phyloP scores from a whole-genome alignment of 2,797 vertebrate genomes.

The Poecilia picta region DNA sequence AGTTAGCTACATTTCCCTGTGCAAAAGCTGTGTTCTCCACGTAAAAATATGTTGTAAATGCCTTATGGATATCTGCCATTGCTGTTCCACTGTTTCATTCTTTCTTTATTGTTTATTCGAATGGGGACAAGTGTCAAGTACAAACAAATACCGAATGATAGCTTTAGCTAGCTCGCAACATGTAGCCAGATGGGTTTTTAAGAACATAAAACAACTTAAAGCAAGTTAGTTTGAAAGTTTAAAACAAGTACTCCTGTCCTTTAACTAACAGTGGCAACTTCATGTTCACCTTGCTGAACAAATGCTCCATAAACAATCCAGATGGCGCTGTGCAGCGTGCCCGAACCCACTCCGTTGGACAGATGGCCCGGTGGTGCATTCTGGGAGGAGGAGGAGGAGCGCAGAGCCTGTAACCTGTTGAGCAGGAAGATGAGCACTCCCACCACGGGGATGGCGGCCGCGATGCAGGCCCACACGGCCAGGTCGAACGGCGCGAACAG shows the following conservation, averaged over 20 bases:
- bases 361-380: constrained; percentile 44
- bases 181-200: too few species aligned
- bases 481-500: constrained; percentile 95
- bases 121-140: too few species aligned
- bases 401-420: constrained; percentile 90
- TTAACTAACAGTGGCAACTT: neutral
- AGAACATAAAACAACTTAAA: too few species aligned
- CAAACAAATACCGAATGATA: too few species aligned
- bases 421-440: constrained; percentile 94
- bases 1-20: neutral
- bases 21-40: neutral
- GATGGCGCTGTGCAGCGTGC: constrained; percentile 92
- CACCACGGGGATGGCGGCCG: constrained; percentile 91
- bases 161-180: too few species aligned
- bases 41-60: neutral
- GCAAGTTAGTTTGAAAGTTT: neutral
- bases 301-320: constrained; percentile 97
- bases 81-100: neutral
- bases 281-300: constrained; percentile 89
- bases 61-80: neutral
- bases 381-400: constrained; percentile 63
- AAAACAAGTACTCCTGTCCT: neutral
- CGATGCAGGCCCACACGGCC: constrained; percentile 97
- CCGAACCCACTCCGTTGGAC: constrained; percentile 71
- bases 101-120: too few species aligned